These are phyloP conservation scores for Pissodes strobi DNA, from an alignment of 1,140 invertebrate species.

Conservation along the genomic window DNA sequence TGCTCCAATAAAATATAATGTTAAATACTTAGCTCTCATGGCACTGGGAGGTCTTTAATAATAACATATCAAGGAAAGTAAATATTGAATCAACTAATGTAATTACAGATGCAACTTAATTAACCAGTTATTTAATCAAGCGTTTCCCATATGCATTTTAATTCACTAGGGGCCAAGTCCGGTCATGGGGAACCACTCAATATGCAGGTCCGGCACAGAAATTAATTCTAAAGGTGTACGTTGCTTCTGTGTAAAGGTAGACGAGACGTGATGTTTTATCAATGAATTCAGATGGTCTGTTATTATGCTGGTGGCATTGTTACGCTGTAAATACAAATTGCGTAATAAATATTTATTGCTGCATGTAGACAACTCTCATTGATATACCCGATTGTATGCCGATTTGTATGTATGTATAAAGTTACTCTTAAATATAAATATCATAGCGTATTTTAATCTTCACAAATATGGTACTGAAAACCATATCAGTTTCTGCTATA, in stretches of 20 bases:
- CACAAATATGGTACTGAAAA: no score
- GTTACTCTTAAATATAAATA: no score
- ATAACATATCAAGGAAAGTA: neutral
- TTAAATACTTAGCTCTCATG: no score
- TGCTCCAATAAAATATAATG: no score
- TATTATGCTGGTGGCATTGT: constrained; percentile 18
- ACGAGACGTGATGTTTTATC: constrained; percentile 29
- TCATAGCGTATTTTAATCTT: no score
- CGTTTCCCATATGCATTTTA: neutral
- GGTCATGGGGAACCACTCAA: constrained; percentile 17
- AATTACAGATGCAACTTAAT: no score
- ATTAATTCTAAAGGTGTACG: constrained; percentile 23
- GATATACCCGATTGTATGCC: no score
- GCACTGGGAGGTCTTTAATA: constrained; percentile 1
- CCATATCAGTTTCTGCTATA: no score
- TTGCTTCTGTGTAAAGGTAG: constrained; percentile 17
- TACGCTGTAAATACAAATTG: constrained; percentile 13
- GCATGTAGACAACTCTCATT: no score
- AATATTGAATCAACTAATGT: no score
- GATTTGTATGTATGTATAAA: no score
- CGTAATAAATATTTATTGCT: constrained; percentile 11
- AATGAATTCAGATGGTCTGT: constrained; percentile 18
- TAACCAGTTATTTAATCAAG: no score
- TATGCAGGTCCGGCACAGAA: constrained; percentile 25
- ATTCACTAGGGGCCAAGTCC: constrained; percentile 13